phyloP scores from a whole-genome alignment of 2,113 vertebrate genomes.

The Odobenus rosmarus region DNA sequence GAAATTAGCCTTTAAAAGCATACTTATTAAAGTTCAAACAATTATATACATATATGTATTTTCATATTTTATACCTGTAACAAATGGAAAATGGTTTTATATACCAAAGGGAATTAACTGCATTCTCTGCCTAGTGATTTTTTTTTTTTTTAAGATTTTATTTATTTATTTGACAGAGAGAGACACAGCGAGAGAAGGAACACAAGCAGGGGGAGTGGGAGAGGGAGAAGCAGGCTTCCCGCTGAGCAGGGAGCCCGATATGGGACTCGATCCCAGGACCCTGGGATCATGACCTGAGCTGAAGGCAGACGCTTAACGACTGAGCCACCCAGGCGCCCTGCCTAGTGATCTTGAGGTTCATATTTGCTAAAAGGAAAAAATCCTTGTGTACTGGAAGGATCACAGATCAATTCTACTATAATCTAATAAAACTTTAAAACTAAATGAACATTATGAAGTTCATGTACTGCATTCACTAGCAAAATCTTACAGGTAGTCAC shows the following conservation, averaged over 20 bases:
- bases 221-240: too few species aligned
- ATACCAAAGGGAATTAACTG: neutral
- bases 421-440: neutral
- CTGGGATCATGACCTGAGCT: too few species aligned
- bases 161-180: too few species aligned
- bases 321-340: neutral
- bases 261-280: too few species aligned
- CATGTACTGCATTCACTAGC: neutral
- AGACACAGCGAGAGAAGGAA: too few species aligned
- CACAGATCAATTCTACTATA: neutral
- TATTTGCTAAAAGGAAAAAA: neutral
- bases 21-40: neutral
- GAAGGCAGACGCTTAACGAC: too few species aligned
- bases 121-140: neutral
- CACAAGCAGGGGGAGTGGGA: too few species aligned
- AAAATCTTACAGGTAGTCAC: neutral
- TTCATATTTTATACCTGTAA: neutral
- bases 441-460: neutral
- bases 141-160: too few species aligned
- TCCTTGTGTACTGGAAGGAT: neutral
- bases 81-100: neutral
- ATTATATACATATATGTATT: neutral
- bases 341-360: neutral
- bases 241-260: too few species aligned
- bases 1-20: slow-evolving; percentile 33